Base-by-base conservation (phyloP, 2,797 vertebrate species). In the Pyrrhura leucotis region DNA sequence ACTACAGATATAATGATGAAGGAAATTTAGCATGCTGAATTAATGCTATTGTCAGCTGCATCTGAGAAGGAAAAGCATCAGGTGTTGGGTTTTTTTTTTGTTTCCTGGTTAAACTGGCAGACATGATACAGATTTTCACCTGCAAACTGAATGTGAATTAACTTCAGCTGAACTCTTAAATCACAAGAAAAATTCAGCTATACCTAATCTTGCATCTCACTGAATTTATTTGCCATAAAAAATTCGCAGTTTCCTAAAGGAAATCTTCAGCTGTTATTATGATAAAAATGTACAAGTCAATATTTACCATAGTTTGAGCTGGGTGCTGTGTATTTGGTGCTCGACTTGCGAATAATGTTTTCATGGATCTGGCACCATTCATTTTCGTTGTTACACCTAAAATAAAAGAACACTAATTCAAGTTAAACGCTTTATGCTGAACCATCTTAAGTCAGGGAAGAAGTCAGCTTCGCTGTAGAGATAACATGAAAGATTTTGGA, bases 281-380 rank as follows among this genome's bases (percentile, higher is more conserved):
- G 37, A 54, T 17, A 84, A 54, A 77, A 48, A 69, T 0, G 33
- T 14, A 53, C n/a, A 51, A 26, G 39, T 18, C 47, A 88, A 47
- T 47, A 85, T 90, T 98, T 98, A 99, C 99, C 99, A 73, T 99
- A 99, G 98, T 99, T 99, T 95, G 99, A 99, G 96, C 99, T 99
- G 93, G 99, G 99, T 67, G 99, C 99, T 20, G 99, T 99, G 98
- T 99, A 99, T 97, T 99, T 99, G 97, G 99, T 99, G 97, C 99
- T 99, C 97, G 99, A 99, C 96, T 99, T 99, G 93, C 99, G 99
- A 95, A 99, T 99, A 97, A 99, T 99, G 89, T 99, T 99, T 97
- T 99, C 99, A 2, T 99, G 99, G 96, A 99, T 98, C 98, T 99
- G 99, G 97, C 98, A 98, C 99, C 99, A 99, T 78, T 99, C 99